These are phyloP conservation scores for Clarias magur DNA, from an alignment of 2,113 vertebrate species.

Conservation along the genomic window DNA sequence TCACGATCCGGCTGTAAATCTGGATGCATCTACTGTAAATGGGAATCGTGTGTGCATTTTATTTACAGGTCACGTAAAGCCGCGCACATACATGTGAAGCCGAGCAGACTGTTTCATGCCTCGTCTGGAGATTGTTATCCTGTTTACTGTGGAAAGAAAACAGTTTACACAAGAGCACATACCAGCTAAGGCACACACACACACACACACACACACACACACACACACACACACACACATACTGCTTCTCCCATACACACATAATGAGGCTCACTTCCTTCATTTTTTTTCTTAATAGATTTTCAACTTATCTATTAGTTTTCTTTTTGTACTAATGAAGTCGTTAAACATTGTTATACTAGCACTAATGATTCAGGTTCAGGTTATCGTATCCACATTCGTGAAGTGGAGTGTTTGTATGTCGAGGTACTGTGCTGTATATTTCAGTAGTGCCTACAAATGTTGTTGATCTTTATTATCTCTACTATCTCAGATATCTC, in stretches of 20 bases:
- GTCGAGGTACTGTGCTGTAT: no score
- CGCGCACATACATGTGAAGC: background rate
- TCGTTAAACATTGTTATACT: background rate
- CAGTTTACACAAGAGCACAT: constrained; percentile 48
- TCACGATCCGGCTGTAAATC: background rate
- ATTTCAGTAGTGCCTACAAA: background rate
- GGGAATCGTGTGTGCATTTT: background rate
- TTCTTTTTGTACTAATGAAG: background rate
- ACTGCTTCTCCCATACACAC: background rate
- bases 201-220: constrained; percentile 6
- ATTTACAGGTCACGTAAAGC: constrained; percentile 7
- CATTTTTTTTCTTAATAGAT: background rate
- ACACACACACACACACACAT: no score
- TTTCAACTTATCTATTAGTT: background rate
- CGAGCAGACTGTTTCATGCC: background rate
- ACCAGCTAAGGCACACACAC: constrained; percentile 27
- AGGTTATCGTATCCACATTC: no score
- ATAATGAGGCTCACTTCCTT: background rate
- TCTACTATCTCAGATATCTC: constrained; percentile 79
- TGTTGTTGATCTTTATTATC: background rate
- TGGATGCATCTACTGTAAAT: background rate
- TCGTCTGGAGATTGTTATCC: constrained; percentile 31
- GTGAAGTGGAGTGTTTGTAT: no score
- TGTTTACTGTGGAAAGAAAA: constrained; percentile 37
- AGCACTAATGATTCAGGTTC: background rate